A percentile compares a stretch with the other conserved stretches of the same genome.
phyloP scores from a whole-genome alignment of 1,140 invertebrate genomes.

The Apis dorsata region DNA sequence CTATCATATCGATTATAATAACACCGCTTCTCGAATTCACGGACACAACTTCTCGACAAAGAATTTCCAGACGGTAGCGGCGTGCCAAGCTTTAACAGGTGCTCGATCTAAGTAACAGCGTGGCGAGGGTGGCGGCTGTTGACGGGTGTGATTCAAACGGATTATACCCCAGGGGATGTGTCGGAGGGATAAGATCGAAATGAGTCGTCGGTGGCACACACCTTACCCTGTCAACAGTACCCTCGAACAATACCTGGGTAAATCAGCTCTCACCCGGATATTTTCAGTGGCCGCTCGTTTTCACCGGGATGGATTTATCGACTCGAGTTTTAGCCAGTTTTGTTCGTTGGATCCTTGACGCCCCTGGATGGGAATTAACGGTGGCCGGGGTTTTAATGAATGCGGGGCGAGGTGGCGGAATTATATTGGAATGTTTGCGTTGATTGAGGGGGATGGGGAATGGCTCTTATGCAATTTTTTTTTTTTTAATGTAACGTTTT shows the following conservation, averaged over 20 bases:
- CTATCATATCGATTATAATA: too few species aligned
- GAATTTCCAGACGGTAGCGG: too few species aligned
- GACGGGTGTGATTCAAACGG: slow-evolving; percentile 74
- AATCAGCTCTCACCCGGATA: slow-evolving; percentile 42
- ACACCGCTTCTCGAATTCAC: too few species aligned
- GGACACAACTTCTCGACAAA: too few species aligned
- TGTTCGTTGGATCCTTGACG: neutral
- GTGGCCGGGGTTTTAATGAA: neutral
- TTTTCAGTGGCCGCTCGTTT: slow-evolving; percentile 35
- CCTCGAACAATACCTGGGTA: slow-evolving; percentile 29
- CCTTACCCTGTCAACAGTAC: slow-evolving; percentile 17
- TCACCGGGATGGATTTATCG: slow-evolving; percentile 1
- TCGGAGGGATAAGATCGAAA: slow-evolving; percentile 66
- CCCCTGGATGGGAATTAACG: neutral
- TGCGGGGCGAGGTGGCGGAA: neutral
- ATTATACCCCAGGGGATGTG: slow-evolving; percentile 68
- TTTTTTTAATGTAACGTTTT: too few species aligned
- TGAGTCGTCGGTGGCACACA: slow-evolving; percentile 59
- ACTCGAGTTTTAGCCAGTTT: neutral
- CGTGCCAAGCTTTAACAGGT: slow-evolving; percentile 61
- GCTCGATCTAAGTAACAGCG: slow-evolving; percentile 69
- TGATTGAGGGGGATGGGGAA: neutral
- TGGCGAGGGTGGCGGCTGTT: slow-evolving; percentile 44
- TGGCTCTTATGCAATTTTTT: too few species aligned
- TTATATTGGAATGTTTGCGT: slow-evolving; percentile 1